Base-by-base conservation (phyloP, 2,888 invertebrate genomes). In the Tiliacea aurago region DNA sequence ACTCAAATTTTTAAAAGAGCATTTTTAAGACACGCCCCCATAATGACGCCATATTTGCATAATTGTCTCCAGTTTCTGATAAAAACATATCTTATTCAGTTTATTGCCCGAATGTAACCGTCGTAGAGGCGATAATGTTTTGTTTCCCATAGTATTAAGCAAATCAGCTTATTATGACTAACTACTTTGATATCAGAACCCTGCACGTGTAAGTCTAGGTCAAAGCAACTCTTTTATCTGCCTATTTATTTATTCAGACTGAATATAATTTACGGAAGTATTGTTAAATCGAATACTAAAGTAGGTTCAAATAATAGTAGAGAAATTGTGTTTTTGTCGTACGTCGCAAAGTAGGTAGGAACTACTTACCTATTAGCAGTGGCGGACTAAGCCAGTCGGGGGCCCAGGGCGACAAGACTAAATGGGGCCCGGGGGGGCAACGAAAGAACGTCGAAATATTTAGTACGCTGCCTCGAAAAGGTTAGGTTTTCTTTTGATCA, bases 131-230 rank as follows among this genome's bases (percentile, higher is more conserved):
- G 61, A 70, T 69, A 79, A 53, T 58, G 43, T 51, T 53, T 55
- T 51, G 49, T 59, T 82, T 66, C 64, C 49, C 59, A 61, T 71
- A 59, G 70, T 80, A 70, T 64, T 70, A 64, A 80, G 23, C 20
- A 41, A 74, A 81, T 66, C 67, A 75, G 64, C 41, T 33, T 61
- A 81, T 76, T 82, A 77, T 81, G 82, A 70, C 83, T 82, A 67
- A 76, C 58, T 71, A 77, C 62, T 61, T 66, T 15, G 77, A 78
- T 85, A 86, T 53, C 45, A 18, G 33, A 70, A 61, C 20, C 45
- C 37, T n/a, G 56, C 84, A 78, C 73, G 84, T 71, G 81, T 67
- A 66, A 67, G 78, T 59, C 67, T 66, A 66, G 61, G 59, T 69
- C 69, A 73, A 72, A 47, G 55, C 11, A 20, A 59, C 58, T 23